Percentiles rank a stretch among this genome's conserved stretches.
Conservation (phyloP, 2,888 invertebrate genomes). For the Hemaris fuciformis region DNA sequence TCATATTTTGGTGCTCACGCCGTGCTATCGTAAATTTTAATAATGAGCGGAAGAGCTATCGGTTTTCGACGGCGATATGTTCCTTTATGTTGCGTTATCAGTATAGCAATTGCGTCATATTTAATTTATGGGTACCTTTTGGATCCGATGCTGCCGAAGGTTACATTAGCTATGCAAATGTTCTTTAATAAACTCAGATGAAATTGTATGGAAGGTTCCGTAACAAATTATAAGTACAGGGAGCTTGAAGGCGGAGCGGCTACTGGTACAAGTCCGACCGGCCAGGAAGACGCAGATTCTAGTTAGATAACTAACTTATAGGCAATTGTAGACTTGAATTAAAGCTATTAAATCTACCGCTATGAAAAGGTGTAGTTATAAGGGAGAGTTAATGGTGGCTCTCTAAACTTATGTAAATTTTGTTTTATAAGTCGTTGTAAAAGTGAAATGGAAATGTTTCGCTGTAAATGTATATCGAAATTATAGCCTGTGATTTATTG, state of each 20-base stretch:
- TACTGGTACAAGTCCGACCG: slow-evolving; percentile 38
- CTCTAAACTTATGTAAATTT: slow-evolving; percentile 26
- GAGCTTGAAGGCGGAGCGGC: slow-evolving; percentile 33
- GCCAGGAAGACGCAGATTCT: slow-evolving; percentile 33
- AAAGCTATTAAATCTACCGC: slow-evolving; percentile 29
- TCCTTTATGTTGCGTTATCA: slow-evolving; percentile 12
- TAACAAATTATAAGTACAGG: slow-evolving; percentile 45
- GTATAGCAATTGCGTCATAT: neutral
- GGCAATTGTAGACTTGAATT: slow-evolving; percentile 23
- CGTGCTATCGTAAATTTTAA: slow-evolving; percentile 33
- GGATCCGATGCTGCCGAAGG: slow-evolving; percentile 38
- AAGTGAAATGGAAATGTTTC: neutral
- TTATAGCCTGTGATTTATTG: neutral
- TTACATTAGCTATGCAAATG: slow-evolving; percentile 46
- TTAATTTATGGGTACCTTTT: neutral
- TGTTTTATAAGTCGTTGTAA: neutral
- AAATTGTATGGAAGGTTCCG: slow-evolving; percentile 27
- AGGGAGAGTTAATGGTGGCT: slow-evolving; percentile 23
- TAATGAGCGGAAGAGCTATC: slow-evolving; percentile 42
- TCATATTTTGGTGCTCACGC: slow-evolving; percentile 39
- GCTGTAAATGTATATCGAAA: neutral
- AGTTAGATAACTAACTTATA: slow-evolving; percentile 37
- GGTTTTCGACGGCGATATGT: slow-evolving; percentile 30
- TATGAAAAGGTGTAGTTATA: slow-evolving; percentile 24
- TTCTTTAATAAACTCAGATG: neutral